phyloP scores from a whole-genome alignment of 1,140 invertebrate species.

The Zaprionus tsacasi region DNA sequence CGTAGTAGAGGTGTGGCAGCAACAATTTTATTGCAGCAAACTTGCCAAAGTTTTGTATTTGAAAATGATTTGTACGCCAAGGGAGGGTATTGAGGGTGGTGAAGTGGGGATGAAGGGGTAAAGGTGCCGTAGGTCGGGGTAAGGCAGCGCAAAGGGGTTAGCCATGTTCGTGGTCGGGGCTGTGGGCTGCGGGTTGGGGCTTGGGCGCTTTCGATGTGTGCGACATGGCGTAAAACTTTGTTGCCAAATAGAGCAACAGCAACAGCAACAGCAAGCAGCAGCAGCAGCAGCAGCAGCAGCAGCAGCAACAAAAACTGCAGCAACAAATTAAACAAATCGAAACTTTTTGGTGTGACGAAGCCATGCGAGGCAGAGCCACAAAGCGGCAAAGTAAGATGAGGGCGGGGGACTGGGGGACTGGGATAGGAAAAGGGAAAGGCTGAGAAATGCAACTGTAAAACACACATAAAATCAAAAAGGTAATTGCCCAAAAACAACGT shows the following conservation, averaged over 20 bases:
- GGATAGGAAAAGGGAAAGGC: background rate
- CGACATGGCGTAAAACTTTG: constrained; percentile 71
- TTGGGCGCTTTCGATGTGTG: constrained; percentile 37
- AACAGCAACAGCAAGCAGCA: constrained; percentile 27
- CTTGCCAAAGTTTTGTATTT: constrained; percentile 75
- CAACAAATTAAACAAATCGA: constrained; percentile 76
- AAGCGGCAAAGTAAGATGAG: background rate
- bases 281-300: constrained; percentile 35
- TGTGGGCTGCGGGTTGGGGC: background rate
- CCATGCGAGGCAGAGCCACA: background rate
- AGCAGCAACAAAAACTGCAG: constrained; percentile 51
- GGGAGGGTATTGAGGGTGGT: background rate
- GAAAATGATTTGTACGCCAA: constrained; percentile 73
- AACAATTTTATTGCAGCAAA: constrained; percentile 76
- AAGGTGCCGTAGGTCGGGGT: background rate
- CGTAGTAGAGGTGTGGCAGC: constrained; percentile 53
- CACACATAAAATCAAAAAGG: constrained; percentile 25
- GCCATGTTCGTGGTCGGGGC: constrained; percentile 1
- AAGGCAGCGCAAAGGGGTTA: background rate
- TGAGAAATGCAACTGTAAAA: constrained; percentile 24
- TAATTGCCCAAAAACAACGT: constrained; percentile 28
- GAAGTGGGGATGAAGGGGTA: too few species aligned
- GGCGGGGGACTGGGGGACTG: too few species aligned
- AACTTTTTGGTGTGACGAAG: constrained; percentile 39
- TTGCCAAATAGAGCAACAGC: constrained; percentile 64